A percentile compares a stretch with the other conserved stretches of the same genome.
Evolutionary conservation across 2,888 invertebrate species (phyloP).

Genomic region (Heteropelma amictum): DNA sequence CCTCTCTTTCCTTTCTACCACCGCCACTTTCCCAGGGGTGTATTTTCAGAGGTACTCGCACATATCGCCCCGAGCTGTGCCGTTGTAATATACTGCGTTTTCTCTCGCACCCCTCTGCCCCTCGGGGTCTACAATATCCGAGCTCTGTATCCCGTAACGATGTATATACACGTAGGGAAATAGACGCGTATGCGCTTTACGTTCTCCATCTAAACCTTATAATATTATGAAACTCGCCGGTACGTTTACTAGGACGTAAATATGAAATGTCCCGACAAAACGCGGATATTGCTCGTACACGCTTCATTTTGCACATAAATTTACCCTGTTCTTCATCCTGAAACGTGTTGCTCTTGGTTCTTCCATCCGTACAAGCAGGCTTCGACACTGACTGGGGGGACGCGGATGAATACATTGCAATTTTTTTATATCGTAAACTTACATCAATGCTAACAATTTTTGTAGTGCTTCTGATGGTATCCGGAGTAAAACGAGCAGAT

Average conservation of each 20-base stretch:
- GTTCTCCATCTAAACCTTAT: too few species aligned
- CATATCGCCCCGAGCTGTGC: conserved; percentile 59
- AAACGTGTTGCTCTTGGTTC: background rate
- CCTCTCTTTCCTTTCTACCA: background rate
- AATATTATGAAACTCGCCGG: conserved; percentile 32
- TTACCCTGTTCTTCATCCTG: background rate
- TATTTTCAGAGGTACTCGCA: conserved; percentile 71
- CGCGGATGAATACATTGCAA: too few species aligned
- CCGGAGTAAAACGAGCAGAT: too few species aligned
- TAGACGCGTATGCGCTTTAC: conserved; percentile 8
- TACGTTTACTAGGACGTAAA: conserved; percentile 41
- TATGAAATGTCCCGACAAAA: conserved; percentile 32
- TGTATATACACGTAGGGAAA: background rate
- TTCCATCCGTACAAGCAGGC: background rate
- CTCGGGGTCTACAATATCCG: background rate
- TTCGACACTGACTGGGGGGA: background rate
- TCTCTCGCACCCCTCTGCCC: background rate
- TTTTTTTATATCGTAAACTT: too few species aligned
- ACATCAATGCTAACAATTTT: too few species aligned
- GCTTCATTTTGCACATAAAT: conserved; percentile 22
- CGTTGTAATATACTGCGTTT: conserved; percentile 43
- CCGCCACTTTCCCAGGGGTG: conserved; percentile 70
- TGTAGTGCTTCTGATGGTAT: too few species aligned
- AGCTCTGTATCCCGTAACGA: background rate
- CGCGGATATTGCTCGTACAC: conserved; percentile 39